Base-by-base conservation (phyloP, 2,888 invertebrate species). In the Blera fallax region DNA sequence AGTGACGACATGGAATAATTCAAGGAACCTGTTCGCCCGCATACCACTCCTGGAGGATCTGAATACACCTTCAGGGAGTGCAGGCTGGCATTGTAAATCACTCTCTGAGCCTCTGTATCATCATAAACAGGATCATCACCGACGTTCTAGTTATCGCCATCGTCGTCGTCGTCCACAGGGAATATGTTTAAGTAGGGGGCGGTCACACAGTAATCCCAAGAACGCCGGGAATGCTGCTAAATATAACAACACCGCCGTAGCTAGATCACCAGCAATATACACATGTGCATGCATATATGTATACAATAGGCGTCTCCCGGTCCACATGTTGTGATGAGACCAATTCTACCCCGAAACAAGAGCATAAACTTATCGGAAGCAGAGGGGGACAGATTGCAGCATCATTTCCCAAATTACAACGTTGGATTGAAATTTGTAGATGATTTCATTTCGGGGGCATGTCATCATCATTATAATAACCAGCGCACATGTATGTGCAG, bases 361-460 rank as follows among this genome's bases (percentile, higher is more conserved):
- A 70, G 29, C 70, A 60, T 27, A 14, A 40, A 10, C 21, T 34
- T 29, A 32, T 24, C 54, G 67, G 27, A 60, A 37, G 65, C 32
- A 50, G 58, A 34, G 62, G 16, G 50, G 64, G 52, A 24, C 80
- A 80, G 80, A 85, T 85, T 81, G 81, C 85, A 85, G 85, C 81
- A 81, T 85, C 81, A 81, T 81, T 85, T 77, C 67, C 65, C 48
- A 85, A 85, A 81, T 85, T 85, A 80, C 81, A 77, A 81, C 73
- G 81, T 85, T 85, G 77, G 62, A 85, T 85, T 85, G 85, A 85
- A 85, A 85, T 85, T 85, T 81, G 85, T 85, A 85, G 81, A 85
- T 81, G 81, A 85, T 85, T 85, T 81, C 60, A 81, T 81, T 76
- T 72, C 45, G 40, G 67, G 69, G 40, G 70, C 81, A 85, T 85